These are phyloP conservation scores for Ectropis crepuscularia DNA, from an alignment of 2,888 invertebrate species.

Conservation along the genomic window DNA sequence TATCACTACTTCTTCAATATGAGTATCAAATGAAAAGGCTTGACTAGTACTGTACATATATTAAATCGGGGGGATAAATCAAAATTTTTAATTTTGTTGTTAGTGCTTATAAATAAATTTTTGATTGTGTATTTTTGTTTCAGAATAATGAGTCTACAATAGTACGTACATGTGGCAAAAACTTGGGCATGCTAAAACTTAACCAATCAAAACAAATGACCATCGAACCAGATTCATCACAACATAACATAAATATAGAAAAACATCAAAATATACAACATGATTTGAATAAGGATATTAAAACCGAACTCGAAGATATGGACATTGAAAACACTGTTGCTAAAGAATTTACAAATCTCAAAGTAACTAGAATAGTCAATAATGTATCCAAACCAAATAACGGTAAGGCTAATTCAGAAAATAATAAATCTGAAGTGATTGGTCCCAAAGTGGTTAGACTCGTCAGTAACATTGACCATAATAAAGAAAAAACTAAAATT, in stretches of 20 bases:
- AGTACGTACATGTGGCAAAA: conserved; percentile 55
- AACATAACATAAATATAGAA: not conserved
- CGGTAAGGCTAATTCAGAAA: not conserved
- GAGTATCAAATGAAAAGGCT: too few relatives aligned
- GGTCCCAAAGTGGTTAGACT: conserved; percentile 33
- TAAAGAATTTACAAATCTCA: not conserved
- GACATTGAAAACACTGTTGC: not conserved
- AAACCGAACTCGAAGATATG: conserved; percentile 2
- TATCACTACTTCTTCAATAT: too few relatives aligned
- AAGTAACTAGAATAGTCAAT: conserved; percentile 4
- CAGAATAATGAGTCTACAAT: conserved; percentile 42
- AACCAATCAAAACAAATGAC: conserved; percentile 44
- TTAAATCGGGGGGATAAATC: too few relatives aligned
- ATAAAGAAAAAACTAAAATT: conserved; percentile 7
- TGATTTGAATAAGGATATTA: not conserved
- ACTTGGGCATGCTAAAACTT: conserved; percentile 54
- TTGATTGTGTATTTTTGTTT: conserved; percentile 6
- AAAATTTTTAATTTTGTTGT: not conserved
- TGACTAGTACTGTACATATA: too few relatives aligned
- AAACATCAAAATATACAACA: conserved; percentile 14
- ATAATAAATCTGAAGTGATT: not conserved
- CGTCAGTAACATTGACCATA: conserved; percentile 14
- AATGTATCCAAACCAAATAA: not conserved
- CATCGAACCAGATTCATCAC: conserved; percentile 7
- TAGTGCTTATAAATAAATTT: not conserved